These are phyloP conservation scores for Adelognathus sp. DNA, from an alignment of 2,888 invertebrate species.

Conservation along the genomic window DNA sequence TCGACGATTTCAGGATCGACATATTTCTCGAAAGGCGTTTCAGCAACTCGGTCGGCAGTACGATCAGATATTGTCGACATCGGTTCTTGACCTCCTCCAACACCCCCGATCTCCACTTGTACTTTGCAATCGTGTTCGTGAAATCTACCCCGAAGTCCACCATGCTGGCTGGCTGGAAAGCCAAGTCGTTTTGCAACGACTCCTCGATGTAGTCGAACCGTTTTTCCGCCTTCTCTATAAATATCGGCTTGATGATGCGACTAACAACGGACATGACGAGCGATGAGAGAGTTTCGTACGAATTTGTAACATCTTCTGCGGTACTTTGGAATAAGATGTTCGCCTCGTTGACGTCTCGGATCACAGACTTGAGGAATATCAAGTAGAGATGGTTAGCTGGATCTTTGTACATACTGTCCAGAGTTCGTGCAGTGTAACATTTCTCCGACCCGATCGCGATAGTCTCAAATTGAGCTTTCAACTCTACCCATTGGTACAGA, in stretches of 20 bases:
- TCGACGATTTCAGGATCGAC: constrained; percentile 12
- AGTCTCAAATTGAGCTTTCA: constrained; percentile 61
- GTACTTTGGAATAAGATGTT: constrained; percentile 59
- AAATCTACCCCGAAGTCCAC: constrained; percentile 45
- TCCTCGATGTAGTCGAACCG: constrained; percentile 4
- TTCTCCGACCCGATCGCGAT: constrained; percentile 51
- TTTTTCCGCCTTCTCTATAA: constrained; percentile 17
- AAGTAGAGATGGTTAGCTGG: constrained; percentile 57
- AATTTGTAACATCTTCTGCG: constrained; percentile 53
- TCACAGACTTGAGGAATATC: constrained; percentile 54
- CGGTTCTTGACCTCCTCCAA: constrained; percentile 40
- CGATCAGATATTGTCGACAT: constrained; percentile 50
- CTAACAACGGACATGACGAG: constrained; percentile 49
- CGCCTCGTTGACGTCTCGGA: constrained; percentile 45
- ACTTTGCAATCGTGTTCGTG: constrained; percentile 7
- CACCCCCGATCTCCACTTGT: constrained; percentile 34
- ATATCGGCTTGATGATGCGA: constrained; percentile 40
- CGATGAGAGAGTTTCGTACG: constrained; percentile 50
- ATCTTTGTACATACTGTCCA: constrained; percentile 60
- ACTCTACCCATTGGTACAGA: constrained; percentile 64
- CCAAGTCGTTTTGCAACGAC: constrained; percentile 7
- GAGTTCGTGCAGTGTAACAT: constrained; percentile 59
- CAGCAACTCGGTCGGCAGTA: constrained; percentile 27
- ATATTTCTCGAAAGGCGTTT: constrained; percentile 40
- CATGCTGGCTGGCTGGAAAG: constrained; percentile 2